Evolutionary conservation across 2,113 vertebrate genomes (phyloP), one percentile per base, ranked within the genome.

Genomic region (Lucifuga dentata): DNA sequence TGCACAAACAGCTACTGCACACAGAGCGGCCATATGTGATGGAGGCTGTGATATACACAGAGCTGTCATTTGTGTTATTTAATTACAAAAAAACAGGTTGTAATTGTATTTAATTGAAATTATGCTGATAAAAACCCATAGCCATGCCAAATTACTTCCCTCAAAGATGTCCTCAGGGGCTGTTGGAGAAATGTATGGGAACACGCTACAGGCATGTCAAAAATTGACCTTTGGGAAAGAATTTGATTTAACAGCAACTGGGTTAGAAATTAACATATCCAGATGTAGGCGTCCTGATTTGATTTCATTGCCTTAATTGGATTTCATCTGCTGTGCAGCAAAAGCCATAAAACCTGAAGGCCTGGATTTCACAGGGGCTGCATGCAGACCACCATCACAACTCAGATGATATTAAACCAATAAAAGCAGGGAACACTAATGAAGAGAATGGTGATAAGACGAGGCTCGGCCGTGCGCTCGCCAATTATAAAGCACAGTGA

Each of bases 221-320:
- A 88, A 61, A 86, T 69, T 87, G 77, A 91, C 90, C 90, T 89
- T 85, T 90, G 80, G 89, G 81, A 78, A 69, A 50, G 78, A 80
- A 80, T 83, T 84, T 57, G 50, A 73, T 73, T 81, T 75, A 80
- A 70, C 72, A n/a, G 49, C 83, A 79, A 63, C 76, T 26, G 39
- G 58, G 74, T 75, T 76, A 39, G 32, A 66, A 73, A 91, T 93
- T 86, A 78, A 61, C 90, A 90, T 86, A 88, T 77, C 81, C 86
- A 90, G 91, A 90, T 89, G 73, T 76, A 81, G 73, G 74, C 24
- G 50, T 50, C 64, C 69, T 86, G 65, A 80, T 90, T 90, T 85
- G 60, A 90, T 92, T 91, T 70, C 78, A 78, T 80, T 68, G 83
- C 64, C 57, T 87, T 89, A 92, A 92, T 92, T 92, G 86, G 86